Evolutionary conservation across 37 sponge, comb jelly and placozoan species (phyloP), one percentile per base, ranked within the genome.

Genomic region (Eunapius fragilis): DNA sequence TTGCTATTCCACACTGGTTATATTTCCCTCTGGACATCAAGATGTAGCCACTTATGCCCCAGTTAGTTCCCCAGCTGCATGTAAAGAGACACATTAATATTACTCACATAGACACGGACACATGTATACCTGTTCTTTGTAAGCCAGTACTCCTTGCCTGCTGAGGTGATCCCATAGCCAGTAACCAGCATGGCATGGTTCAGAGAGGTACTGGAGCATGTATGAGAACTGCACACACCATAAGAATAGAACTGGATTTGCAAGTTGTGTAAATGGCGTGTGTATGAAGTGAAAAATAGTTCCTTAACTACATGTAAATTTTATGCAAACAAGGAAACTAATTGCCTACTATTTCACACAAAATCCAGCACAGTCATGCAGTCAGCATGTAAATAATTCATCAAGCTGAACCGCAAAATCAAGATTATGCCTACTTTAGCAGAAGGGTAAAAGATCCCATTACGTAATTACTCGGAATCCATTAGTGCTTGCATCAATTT

Each of bases 401-500:
- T 41, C 41, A 41, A 41, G 6, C 6, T 41, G 41, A 3, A 6
- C 41, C 41, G 41, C 41, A 41, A 41, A 9, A 9, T 41, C 6
- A 6, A 41, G 6, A 41, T 41, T 41, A 6, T 6, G 41, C 41
- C 3, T 9, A 41, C 6, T 41, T 9, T 6, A 41, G 6, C 3
- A 9, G 6, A 6, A 3, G 41, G 6, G 41, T 3, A 41, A 41
- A 3, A 41, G 3, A 41, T 41, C 6, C 41, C 3, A 9, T 3
- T 6, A 41, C 41, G 6, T 3, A 6, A 58, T 58, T 36, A 88
- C 88, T 58, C 88, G 77, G 77, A 88, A 88, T 27, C 83, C 88
- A 27, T 45, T 78, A 58, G 47, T 77, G 75, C 72, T 82, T 70
- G 71, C 88, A 38, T 88, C 88, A 26, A 88, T 78, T 23, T 78